Base-by-base conservation (phyloP, 2,113 vertebrate genomes). In the Dermatemys mawii region DNA sequence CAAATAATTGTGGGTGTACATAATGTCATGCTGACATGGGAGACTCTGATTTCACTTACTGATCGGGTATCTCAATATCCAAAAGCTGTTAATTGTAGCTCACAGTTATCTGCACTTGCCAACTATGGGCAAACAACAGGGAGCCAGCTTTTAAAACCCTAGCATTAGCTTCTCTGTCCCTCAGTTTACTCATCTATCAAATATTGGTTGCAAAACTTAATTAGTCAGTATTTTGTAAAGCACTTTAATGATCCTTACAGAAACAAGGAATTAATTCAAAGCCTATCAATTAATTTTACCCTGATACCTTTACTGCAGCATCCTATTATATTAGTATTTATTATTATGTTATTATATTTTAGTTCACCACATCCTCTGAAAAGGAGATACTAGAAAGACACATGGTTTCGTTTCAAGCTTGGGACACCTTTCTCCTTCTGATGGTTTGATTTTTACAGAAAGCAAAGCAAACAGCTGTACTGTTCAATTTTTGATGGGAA, bases 381-480 rank as follows among this genome's bases (percentile, higher is more conserved):
- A 73, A n/a, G 9, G 44, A 84, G 53, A 49, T 32, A 50, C 32
- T 49, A 50, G 46, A 35, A 50, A 79, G 22, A 4, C 4, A 26
- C 26, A 55, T 63, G 78, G 17, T 22, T 21, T 80, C n/a, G 51
- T 51, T 51, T n/a, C 48, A 80, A 80, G 50, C 19, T 24, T n/a
- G 22, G 32, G 17, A 51, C 21, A 78, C 44, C 44, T 35, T 46
- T 78, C 38, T 80, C 17, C 13, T 22, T 57, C 50, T 93, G 93
- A 96, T 91, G 94, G 97, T 8, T 94, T 92, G 90, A 96, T 94
- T 93, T 53, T 55, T 54, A 73, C 81, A 94, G 94, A 93, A 96
- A 96, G 89, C 53, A 49, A 54, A 89, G 88, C 86, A 96, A 94
- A 91, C 92, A 92, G 91, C 96, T 95, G 81, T 96, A 94, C 95